A percentile compares a stretch with the other conserved stretches of the same genome.
These are phyloP conservation scores for Carterocephalus palaemon DNA, from an alignment of 2,888 invertebrate genomes.

Conservation along the genomic window DNA sequence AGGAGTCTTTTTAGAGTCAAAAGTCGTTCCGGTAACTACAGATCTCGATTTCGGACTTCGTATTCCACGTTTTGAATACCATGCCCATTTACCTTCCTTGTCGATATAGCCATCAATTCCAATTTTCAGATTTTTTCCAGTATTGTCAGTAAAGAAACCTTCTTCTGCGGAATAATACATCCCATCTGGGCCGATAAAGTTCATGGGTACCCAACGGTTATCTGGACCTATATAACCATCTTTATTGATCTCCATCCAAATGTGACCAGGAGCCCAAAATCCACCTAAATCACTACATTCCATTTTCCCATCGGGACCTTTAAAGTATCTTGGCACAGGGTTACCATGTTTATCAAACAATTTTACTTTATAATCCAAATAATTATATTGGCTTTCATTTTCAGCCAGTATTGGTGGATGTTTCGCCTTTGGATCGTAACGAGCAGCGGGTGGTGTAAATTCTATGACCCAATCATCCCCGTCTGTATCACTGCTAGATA, in stretches of 20 bases:
- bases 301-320: conserved; percentile 64
- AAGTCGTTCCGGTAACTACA: conserved; percentile 35
- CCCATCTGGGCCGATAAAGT: conserved; percentile 66
- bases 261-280: conserved; percentile 56
- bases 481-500: conserved; percentile 65
- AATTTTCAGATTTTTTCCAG: conserved; percentile 49
- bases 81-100: conserved; percentile 64
- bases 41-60: conserved; percentile 41
- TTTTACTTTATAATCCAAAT: conserved; percentile 69
- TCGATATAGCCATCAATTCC: conserved; percentile 69
- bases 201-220: conserved; percentile 66
- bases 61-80: conserved; percentile 46
- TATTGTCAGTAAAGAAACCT: conserved; percentile 53
- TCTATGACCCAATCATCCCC: conserved; percentile 70
- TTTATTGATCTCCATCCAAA: conserved; percentile 68
- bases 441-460: conserved; percentile 64
- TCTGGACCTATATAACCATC: conserved; percentile 70
- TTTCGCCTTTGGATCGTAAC: conserved; percentile 61
- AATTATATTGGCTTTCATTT: conserved; percentile 58
- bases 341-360: conserved; percentile 63
- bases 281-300: conserved; percentile 71
- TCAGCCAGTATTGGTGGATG: conserved; percentile 46
- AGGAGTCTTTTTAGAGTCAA: conserved; percentile 32
- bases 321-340: conserved; percentile 61
- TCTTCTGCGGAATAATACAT: conserved; percentile 64